Base-by-base conservation (phyloP, 1,140 invertebrate genomes). In the Proales similis region DNA sequence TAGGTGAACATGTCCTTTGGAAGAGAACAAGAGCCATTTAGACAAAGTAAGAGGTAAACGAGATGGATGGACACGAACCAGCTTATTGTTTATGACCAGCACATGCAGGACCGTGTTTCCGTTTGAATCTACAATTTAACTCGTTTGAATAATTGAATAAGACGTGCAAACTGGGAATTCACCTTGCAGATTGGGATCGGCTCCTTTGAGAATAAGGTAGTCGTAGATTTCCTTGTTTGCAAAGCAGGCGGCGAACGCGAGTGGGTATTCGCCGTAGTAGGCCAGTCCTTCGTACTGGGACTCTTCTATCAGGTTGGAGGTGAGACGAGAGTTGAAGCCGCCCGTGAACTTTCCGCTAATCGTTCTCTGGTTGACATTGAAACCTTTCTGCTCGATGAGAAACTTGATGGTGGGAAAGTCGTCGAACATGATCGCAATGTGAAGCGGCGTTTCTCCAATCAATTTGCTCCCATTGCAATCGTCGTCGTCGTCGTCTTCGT, bases 161-260 rank as follows among this genome's bases (percentile, higher is more conserved):
- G 12, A 36, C 12, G 4, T 88, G 88, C 69, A 90, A 90, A 0
- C 82, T 83, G 70, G 93, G 90, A n/a, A n/a, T n/a, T n/a, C n/a
- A n/a, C n/a, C n/a, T 71, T 91, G 88, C 1, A 83, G 77, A 73
- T 97, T 90, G 0, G 91, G 92, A 78, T 96, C 84, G 0, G 91
- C 89, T 11, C 86, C 88, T 45, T 83, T 83, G 63, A 94, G 89
- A 11, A 96, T 78, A 0, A 97, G 80, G 42, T 93, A 80, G 77
- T 97, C 95, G 74, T 97, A 98, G n/a, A 94, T 90, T 45, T 88
- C 88, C 74, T 94, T 89, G 72, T 95, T 91, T 38, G 88, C 87
- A 70, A 89, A 88, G 77, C 90, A 95, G 9, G 91, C 91, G 0
- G 93, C 88, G 89, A 93, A 97, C 0, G 91, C 85, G 19, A 97